Conservation (phyloP, 2,888 invertebrate genomes). For the Timandra comae region DNA sequence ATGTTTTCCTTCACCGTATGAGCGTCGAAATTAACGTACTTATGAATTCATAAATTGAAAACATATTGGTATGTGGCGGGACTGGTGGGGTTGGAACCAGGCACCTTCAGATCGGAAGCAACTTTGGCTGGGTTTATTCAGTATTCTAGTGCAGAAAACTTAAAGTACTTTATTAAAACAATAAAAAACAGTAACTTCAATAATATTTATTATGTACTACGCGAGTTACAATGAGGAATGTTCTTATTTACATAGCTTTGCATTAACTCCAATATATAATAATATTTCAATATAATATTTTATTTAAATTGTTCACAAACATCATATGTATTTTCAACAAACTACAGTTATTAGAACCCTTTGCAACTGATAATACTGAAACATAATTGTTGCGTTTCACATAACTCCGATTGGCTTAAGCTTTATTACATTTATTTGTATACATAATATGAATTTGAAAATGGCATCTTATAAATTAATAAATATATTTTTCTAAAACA, state of each 20-base stretch:
- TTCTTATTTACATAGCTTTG: slow-evolving; percentile 75
- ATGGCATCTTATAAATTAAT: slow-evolving; percentile 32
- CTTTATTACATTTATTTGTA: slow-evolving; percentile 14
- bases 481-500: slow-evolving; percentile 31
- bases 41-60: too few species aligned
- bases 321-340: too few species aligned
- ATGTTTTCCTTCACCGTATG: too few species aligned
- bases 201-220: slow-evolving; percentile 78
- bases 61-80: too few species aligned
- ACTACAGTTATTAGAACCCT: slow-evolving; percentile 31
- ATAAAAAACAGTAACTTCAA: slow-evolving; percentile 71
- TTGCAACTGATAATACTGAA: slow-evolving; percentile 61
- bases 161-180: too few species aligned
- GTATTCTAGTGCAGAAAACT: too few species aligned
- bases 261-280: slow-evolving; percentile 50
- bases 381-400: slow-evolving; percentile 34
- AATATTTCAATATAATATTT: slow-evolving; percentile 23
- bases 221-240: slow-evolving; percentile 76
- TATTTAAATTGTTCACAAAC: too few species aligned
- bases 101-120: too few species aligned
- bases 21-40: too few species aligned
- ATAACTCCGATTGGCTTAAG: too few species aligned
- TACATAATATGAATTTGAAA: slow-evolving; percentile 30
- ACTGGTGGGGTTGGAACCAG: too few species aligned
- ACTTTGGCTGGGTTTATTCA: too few species aligned